phyloP scores from a whole-genome alignment of 2,113 vertebrate species.

The Thymallus thymallus region DNA sequence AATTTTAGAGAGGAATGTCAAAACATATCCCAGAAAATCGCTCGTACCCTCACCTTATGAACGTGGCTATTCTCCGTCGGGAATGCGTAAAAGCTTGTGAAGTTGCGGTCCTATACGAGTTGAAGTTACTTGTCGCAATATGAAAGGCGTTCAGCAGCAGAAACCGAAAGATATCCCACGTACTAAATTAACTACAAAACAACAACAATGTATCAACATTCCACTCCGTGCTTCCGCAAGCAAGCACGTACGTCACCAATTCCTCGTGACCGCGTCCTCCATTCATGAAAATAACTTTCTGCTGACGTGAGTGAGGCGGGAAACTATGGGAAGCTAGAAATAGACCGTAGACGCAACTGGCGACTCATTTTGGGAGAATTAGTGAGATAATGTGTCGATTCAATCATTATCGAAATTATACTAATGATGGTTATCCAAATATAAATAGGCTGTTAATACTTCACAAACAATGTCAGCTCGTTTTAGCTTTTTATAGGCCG shows the following conservation, averaged over 20 bases:
- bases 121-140: conserved; percentile 31
- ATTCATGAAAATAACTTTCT: conserved; percentile 85
- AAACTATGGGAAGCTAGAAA: conserved; percentile 67
- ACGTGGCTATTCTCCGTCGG: conserved; percentile 45
- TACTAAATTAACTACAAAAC: conserved; percentile 76
- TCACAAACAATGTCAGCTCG: too few species aligned
- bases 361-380: conserved; percentile 61
- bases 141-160: conserved; percentile 48
- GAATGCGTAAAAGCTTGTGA: conserved; percentile 45
- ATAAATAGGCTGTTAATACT: not conserved
- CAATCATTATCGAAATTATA: not conserved
- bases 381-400: conserved; percentile 47
- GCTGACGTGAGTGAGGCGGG: conserved; percentile 77
- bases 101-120: conserved; percentile 23
- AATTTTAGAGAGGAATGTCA: conserved; percentile 56
- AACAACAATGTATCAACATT: conserved; percentile 83
- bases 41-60: conserved; percentile 66
- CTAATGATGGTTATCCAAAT: not conserved
- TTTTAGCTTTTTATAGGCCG: too few species aligned
- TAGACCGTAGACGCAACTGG: conserved; percentile 69
- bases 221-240: conserved; percentile 81
- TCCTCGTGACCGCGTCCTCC: conserved; percentile 83
- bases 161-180: conserved; percentile 56
- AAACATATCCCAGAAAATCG: conserved; percentile 44
- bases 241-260: conserved; percentile 76